Percentiles rank a stretch among this genome's conserved stretches.
Conservation (phyloP, 2,797 vertebrate genomes). For the Anguilla anguilla region DNA sequence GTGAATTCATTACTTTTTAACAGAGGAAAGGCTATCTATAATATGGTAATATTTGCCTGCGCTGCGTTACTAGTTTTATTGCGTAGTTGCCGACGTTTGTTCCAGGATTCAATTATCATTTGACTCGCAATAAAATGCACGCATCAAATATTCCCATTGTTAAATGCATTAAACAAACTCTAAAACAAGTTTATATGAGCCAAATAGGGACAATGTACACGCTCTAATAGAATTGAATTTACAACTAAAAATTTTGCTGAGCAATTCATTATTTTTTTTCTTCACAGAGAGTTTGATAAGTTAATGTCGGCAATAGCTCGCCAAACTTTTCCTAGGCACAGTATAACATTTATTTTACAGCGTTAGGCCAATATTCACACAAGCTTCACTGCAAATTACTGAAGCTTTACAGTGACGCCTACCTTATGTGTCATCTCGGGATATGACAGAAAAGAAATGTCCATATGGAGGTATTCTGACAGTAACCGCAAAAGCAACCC, state of each 20-base stretch:
- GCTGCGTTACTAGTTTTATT: neutral
- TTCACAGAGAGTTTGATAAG: neutral
- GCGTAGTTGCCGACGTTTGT: neutral
- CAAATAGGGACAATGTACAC: neutral
- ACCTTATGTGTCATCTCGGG: neutral
- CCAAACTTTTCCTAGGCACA: neutral
- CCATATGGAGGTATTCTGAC: neutral
- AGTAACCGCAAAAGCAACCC: neutral
- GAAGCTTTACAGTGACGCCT: neutral
- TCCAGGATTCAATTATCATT: no score
- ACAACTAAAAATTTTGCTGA: neutral
- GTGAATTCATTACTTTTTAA: slow-evolving; percentile 36
- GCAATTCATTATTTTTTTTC: neutral
- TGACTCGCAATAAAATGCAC: no score
- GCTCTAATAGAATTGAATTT: no score
- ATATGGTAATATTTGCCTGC: neutral
- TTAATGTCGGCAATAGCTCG: neutral
- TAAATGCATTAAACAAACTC: no score
- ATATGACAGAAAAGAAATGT: neutral
- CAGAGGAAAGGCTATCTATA: neutral
- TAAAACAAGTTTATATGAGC: no score
- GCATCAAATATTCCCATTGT: no score
- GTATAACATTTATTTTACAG: neutral
- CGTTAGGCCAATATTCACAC: neutral
- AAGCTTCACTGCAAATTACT: neutral